These are phyloP conservation scores for Sarotherodon lohbergeri DNA, from an alignment of 2,113 vertebrate species.

Conservation along the genomic window DNA sequence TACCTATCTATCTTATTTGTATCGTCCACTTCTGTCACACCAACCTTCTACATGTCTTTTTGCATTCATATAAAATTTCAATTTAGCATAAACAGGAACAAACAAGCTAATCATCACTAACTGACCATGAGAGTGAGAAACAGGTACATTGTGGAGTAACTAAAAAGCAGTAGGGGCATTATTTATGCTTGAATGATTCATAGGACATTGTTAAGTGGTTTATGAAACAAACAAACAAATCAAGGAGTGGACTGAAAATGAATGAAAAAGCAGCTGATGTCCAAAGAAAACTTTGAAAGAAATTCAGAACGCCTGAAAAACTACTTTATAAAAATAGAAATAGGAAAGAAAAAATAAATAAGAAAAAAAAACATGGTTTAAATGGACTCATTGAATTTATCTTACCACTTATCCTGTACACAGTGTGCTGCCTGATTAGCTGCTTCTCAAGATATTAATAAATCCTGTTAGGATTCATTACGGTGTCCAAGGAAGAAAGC, in stretches of 20 bases:
- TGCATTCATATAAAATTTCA: too few relatives aligned
- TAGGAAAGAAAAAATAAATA: not conserved
- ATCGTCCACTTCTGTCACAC: too few relatives aligned
- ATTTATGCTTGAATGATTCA: not conserved
- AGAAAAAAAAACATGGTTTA: not conserved
- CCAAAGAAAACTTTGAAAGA: not conserved
- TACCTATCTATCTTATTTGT: too few relatives aligned
- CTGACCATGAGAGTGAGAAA: not conserved
- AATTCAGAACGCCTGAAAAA: not conserved
- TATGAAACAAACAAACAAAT: not conserved
- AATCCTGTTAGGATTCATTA: not conserved
- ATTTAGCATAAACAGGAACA: too few relatives aligned
- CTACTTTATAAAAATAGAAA: not conserved
- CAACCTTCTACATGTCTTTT: too few relatives aligned
- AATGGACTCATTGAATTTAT: not conserved
- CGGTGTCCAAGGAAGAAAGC: not conserved
- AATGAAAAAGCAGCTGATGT: not conserved
- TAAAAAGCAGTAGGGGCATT: not conserved
- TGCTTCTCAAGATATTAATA: not conserved
- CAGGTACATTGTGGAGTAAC: not conserved
- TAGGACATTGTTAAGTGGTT: not conserved
- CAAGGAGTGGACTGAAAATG: not conserved
- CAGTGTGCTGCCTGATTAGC: not conserved
- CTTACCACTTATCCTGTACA: not conserved
- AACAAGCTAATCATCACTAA: not conserved